Conservation (phyloP, 64 coral and sea anemone genomes). For the Cladopsammia gracilis region DNA sequence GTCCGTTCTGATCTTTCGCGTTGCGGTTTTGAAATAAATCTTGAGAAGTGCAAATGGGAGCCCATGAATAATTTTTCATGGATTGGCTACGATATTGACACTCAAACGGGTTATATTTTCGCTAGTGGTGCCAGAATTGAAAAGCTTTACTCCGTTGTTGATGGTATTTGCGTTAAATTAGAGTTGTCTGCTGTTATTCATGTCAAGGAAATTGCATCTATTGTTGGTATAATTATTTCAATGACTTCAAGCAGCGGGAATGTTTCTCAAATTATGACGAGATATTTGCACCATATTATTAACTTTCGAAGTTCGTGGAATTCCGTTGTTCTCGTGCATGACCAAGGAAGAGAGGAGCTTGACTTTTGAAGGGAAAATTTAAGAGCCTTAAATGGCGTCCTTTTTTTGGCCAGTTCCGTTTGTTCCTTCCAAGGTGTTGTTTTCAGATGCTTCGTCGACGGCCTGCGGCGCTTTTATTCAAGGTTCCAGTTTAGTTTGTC, state of each 20-base stretch:
- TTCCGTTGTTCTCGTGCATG: not conserved
- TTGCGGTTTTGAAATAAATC: constrained; percentile 28
- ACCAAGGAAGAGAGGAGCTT: not conserved
- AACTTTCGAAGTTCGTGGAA: not conserved
- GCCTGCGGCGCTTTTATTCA: constrained; percentile 24
- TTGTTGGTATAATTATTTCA: constrained; percentile 5
- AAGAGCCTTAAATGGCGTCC: not conserved
- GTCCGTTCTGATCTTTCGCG: not conserved
- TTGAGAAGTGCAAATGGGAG: constrained; percentile 23
- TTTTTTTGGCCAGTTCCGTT: not conserved
- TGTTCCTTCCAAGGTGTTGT: not conserved
- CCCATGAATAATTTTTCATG: not conserved
- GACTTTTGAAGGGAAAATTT: not conserved
- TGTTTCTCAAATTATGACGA: not conserved
- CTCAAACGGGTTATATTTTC: not conserved
- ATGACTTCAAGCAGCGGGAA: not conserved
- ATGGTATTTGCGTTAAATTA: not conserved
- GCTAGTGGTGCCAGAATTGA: not conserved
- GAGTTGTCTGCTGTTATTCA: not conserved
- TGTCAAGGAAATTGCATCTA: not conserved
- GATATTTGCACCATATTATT: no score
- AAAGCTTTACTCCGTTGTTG: not conserved
- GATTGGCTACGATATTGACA: constrained; percentile 14
- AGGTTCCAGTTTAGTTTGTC: not conserved
- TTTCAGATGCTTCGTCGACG: constrained; percentile 12